Percentiles rank a stretch among this genome's conserved stretches.
Conservation (phyloP, 2,888 invertebrate genomes). For the Beris morrisii region DNA sequence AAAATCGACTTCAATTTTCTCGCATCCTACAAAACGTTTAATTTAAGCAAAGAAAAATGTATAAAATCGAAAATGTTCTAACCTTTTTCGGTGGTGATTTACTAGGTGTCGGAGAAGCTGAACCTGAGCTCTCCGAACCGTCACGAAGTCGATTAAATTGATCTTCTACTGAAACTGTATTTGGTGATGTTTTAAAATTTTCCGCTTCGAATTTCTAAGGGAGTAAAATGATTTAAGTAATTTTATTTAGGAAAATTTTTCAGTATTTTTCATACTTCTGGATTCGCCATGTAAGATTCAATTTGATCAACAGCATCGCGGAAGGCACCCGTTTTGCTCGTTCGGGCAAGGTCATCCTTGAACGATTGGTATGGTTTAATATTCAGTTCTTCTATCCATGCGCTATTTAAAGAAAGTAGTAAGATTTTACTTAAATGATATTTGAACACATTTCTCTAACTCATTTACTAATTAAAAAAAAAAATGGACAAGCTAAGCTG, state of each 20-base stretch:
- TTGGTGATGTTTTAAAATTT: slow-evolving; percentile 2
- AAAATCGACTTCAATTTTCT: slow-evolving; percentile 48
- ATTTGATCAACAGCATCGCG: slow-evolving; percentile 80
- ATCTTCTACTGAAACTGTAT: slow-evolving; percentile 61
- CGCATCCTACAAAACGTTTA: background rate
- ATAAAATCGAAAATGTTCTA: slow-evolving; percentile 34
- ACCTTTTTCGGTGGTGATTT: slow-evolving; percentile 41
- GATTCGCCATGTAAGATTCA: slow-evolving; percentile 74
- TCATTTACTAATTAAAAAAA: no score
- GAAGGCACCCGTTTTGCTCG: slow-evolving; percentile 73
- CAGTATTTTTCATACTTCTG: slow-evolving; percentile 52
- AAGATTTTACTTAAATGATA: no score
- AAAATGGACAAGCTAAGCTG: no score
- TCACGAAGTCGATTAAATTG: slow-evolving; percentile 74
- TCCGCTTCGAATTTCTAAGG: slow-evolving; percentile 33
- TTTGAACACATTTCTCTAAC: no score
- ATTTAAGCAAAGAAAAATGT: slow-evolving; percentile 31
- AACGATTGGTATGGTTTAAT: slow-evolving; percentile 80
- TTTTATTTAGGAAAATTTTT: background rate
- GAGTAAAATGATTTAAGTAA: background rate
- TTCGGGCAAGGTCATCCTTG: slow-evolving; percentile 75
- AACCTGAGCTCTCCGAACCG: background rate
- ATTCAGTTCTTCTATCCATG: slow-evolving; percentile 85
- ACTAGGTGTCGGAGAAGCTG: slow-evolving; percentile 37
- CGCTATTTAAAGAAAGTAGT: slow-evolving; percentile 60